phyloP scores from a whole-genome alignment of 2,888 invertebrate species.

The Pammene aurita region DNA sequence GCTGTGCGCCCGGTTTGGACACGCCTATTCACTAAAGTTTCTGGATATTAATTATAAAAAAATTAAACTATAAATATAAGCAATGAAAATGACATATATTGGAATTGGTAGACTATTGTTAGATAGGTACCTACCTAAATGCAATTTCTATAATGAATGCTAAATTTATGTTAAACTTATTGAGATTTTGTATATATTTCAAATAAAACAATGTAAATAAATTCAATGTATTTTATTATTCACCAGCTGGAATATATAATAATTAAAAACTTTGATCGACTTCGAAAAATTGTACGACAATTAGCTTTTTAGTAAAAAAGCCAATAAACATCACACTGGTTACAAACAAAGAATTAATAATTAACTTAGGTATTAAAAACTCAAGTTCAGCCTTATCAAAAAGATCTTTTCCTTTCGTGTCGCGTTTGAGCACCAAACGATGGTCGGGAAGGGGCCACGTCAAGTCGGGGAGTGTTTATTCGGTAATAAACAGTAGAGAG shows the following conservation, averaged over 20 bases:
- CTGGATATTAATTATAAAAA: no score
- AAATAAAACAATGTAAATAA: conserved; percentile 63
- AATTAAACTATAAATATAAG: no score
- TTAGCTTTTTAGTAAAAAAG: conserved; percentile 71
- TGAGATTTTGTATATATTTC: conserved; percentile 7
- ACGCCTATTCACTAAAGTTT: no score
- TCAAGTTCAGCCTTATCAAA: conserved; percentile 82
- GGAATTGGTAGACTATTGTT: no score
- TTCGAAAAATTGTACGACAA: conserved; percentile 78
- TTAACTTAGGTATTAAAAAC: conserved; percentile 79
- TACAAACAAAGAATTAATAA: conserved; percentile 74
- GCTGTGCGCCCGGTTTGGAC: no score
- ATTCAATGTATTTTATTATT: conserved; percentile 78
- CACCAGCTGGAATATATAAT: conserved; percentile 78
- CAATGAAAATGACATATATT: no score
- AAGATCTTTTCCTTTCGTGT: conserved; percentile 78
- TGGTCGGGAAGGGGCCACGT: conserved; percentile 73
- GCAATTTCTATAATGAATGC: no score
- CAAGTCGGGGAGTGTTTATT: conserved; percentile 68
- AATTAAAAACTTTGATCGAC: conserved; percentile 78
- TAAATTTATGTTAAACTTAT: no score
- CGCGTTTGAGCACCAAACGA: conserved; percentile 68
- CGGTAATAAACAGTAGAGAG: conserved; percentile 71
- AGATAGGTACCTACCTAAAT: no score
- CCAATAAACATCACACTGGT: conserved; percentile 74